These are phyloP conservation scores for Bos javanicus DNA, from an alignment of 2,113 vertebrate species.

Conservation along the genomic window DNA sequence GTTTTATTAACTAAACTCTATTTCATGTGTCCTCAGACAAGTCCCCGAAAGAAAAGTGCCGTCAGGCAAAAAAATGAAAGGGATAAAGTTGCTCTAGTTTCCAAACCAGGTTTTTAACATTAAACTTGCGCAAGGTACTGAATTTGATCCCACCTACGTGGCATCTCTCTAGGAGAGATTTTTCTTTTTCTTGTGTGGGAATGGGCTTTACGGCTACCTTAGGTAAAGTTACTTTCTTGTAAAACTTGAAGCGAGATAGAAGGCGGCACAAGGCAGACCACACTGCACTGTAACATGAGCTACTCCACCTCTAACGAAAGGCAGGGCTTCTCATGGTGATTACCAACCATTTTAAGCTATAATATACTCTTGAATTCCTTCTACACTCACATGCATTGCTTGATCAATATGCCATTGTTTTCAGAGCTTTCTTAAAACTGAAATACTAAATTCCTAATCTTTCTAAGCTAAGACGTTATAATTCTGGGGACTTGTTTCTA, in stretches of 20 bases:
- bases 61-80: background rate
- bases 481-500: background rate
- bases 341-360: background rate
- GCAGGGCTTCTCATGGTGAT: background rate
- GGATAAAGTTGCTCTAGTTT: background rate
- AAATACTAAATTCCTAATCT: background rate
- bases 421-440: background rate
- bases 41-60: background rate
- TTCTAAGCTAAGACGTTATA: background rate
- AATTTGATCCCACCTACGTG: background rate
- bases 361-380: background rate
- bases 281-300: background rate
- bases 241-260: background rate
- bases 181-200: background rate
- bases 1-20: background rate
- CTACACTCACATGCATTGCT: background rate
- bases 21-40: background rate
- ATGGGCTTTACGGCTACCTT: background rate
- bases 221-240: background rate
- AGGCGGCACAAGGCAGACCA: background rate
- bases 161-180: background rate
- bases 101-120: background rate
- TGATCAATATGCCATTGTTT: background rate
- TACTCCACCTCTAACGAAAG: background rate
- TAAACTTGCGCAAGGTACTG: background rate